Evolutionary conservation across 2,888 invertebrate genomes (phyloP).

Genomic region (Diabrotica balteata): DNA sequence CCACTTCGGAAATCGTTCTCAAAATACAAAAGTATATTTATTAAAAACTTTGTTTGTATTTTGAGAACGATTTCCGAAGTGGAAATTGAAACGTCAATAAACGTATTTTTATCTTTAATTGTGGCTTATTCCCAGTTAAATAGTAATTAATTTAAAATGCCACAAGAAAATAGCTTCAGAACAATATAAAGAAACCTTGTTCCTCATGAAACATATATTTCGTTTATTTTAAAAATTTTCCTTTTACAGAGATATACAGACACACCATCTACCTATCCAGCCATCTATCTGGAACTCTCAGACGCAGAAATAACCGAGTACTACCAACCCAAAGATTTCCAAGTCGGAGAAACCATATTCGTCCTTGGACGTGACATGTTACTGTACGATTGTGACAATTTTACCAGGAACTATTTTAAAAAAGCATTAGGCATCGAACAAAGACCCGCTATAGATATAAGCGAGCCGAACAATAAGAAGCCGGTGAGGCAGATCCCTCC

Average conservation of each 20-base stretch:
- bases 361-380: constrained; percentile 76
- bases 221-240: too few relatives aligned
- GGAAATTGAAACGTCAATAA: too few relatives aligned
- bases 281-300: constrained; percentile 72
- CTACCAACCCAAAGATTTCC: constrained; percentile 79
- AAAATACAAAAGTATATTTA: too few relatives aligned
- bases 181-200: too few relatives aligned
- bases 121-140: too few relatives aligned
- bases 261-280: constrained; percentile 67
- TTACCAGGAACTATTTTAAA: constrained; percentile 74
- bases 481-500: constrained; percentile 63
- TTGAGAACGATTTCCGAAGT: too few relatives aligned
- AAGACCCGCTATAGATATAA: constrained; percentile 54
- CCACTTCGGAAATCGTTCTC: too few relatives aligned
- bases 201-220: too few relatives aligned
- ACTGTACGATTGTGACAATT: constrained; percentile 79
- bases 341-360: constrained; percentile 75
- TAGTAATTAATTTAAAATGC: too few relatives aligned
- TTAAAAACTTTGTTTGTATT: too few relatives aligned
- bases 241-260: constrained; percentile 54
- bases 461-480: constrained; percentile 30
- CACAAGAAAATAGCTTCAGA: too few relatives aligned
- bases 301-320: constrained; percentile 79
- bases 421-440: constrained; percentile 61
- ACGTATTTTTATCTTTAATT: too few relatives aligned